Evolutionary conservation across 2,888 invertebrate genomes (phyloP).

Genomic region (Parnassius orleans): DNA sequence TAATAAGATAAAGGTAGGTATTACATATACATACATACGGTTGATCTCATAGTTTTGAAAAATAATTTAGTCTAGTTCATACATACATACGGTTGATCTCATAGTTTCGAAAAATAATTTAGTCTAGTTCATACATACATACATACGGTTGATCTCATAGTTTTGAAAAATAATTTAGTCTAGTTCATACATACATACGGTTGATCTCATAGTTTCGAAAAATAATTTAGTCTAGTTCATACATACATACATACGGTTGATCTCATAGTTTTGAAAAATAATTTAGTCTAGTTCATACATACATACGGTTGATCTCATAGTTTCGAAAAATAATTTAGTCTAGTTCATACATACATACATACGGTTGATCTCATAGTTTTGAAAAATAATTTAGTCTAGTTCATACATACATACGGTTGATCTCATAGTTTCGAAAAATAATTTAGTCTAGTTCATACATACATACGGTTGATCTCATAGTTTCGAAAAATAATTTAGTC

Average conservation of each 20-base stretch:
- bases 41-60: no score
- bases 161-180: not conserved
- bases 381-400: not conserved
- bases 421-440: no score
- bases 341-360: conserved; percentile 37
- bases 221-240: not conserved
- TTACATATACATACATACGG: no score
- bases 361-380: no score
- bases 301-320: conserved; percentile 35
- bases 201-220: no score
- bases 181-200: conserved; percentile 37
- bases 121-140: conserved; percentile 39
- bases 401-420: conserved; percentile 37
- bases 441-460: conserved; percentile 7
- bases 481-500: not conserved
- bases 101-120: no score
- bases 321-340: not conserved
- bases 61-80: not conserved
- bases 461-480: conserved; percentile 35
- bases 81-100: conserved; percentile 36
- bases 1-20: no score
- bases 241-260: conserved; percentile 36
- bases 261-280: no score
- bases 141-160: no score
- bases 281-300: conserved; percentile 7